Base-by-base conservation (phyloP, 2,113 vertebrate genomes). In the Microcebus murinus region DNA sequence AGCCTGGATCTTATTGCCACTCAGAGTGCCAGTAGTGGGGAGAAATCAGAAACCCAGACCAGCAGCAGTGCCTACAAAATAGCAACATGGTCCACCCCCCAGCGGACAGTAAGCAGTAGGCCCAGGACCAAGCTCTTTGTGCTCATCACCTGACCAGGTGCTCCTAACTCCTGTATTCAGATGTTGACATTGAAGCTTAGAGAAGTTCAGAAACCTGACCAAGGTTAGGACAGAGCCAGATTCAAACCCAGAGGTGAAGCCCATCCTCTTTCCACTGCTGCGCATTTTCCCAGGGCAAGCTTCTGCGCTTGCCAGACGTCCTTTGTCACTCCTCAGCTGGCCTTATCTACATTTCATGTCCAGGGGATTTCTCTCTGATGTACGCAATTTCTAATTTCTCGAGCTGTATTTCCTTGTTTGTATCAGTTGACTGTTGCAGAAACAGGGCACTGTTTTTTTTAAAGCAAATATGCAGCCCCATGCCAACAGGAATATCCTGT, bases 401-500 rank as follows among this genome's bases (percentile, higher is more conserved):
- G 52, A 36, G 90, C 50, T 59, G 57, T 0, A 77, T 98, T 98
- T 98, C 98, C 98, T 98, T 98, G 97, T 99, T 99, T 98, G 98
- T 98, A 79, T 97, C 97, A 97, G 98, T 97, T 96, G 97, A 50
- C 96, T 98, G 89, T 34, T 98, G 98, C 95, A 98, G 98, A 98
- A 98, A 97, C 95, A 96, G 88, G 97, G 83, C 95, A 57, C 95
- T 98, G 98, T 98, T 98, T 97, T 97, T 98, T 98, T 98, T 98
- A 98, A 99, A 97, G 98, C 98, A 99, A 99, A 98, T 98, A 96
- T 1, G 7, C 55, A 96, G 96, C 57, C 76, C 92, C 94, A 97
- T 10, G 84, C 98, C 98, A 99, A 98, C 98, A 98, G 98, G 98
- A 98, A 99, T 98, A 99, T 98, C 98, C 99, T 99, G 98, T 98